These are phyloP conservation scores for Phocides pigmalion DNA, from an alignment of 1,140 invertebrate genomes.

Conservation along the genomic window DNA sequence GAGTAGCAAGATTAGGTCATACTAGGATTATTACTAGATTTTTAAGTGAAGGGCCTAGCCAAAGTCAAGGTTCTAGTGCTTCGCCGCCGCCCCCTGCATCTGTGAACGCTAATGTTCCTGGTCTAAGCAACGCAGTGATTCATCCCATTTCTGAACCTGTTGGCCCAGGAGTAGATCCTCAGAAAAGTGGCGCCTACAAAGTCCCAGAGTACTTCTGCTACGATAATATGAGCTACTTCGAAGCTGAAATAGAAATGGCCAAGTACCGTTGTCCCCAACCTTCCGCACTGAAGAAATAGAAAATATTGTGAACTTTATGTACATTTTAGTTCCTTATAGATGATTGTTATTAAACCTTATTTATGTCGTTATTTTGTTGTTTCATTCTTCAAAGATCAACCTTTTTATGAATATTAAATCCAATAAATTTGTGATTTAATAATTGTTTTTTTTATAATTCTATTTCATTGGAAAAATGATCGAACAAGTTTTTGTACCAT, in stretches of 20 bases:
- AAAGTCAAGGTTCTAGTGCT: constrained; percentile 39
- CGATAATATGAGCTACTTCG: constrained; percentile 90
- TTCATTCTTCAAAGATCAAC: constrained; percentile 6
- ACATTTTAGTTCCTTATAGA: constrained; percentile 16
- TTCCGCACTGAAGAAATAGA: constrained; percentile 82
- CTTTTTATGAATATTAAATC: no score
- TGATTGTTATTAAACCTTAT: constrained; percentile 21
- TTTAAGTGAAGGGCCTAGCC: constrained; percentile 55
- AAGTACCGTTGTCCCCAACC: constrained; percentile 91
- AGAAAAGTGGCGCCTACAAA: constrained; percentile 90
- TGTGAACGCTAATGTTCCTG: constrained; percentile 83
- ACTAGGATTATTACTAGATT: constrained; percentile 42
- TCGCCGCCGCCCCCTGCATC: constrained; percentile 34
- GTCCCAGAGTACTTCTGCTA: constrained; percentile 95
- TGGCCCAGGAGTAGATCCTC: constrained; percentile 88
- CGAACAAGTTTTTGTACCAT: no score
- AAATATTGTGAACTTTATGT: constrained; percentile 5
- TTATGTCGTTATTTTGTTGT: constrained; percentile 12
- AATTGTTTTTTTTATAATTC: no score
- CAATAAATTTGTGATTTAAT: no score
- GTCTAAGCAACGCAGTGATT: constrained; percentile 86
- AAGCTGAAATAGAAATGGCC: constrained; percentile 93
- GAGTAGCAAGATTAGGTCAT: neutral
- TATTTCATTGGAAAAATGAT: no score
- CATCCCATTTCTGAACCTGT: constrained; percentile 85